Percentiles rank a stretch among this genome's conserved stretches.
Evolutionary conservation across 2,113 vertebrate genomes (phyloP).

Genomic region (Prunella fulvescens): DNA sequence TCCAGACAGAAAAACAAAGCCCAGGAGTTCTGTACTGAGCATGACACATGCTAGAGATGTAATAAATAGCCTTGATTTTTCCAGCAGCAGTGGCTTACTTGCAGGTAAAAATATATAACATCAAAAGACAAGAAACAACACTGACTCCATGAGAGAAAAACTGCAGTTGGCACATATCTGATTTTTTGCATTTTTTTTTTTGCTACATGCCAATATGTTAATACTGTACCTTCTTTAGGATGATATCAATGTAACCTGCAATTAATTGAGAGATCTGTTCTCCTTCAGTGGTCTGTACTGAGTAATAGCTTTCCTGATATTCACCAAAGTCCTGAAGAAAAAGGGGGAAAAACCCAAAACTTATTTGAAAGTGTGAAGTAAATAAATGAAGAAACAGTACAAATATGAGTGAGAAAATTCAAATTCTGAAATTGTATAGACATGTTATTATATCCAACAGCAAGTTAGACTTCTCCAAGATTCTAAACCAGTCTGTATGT

Average conservation of each 20-base stretch:
- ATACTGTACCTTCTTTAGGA: slow-evolving; percentile 90
- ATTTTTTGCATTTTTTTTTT: not conserved
- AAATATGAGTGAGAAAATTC: not conserved
- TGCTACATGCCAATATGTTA: not conserved
- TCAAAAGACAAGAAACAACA: not conserved
- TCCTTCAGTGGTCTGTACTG: slow-evolving; percentile 96
- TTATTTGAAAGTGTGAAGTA: not conserved
- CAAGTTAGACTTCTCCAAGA: not conserved
- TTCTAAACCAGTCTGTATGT: not conserved
- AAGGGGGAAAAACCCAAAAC: not conserved
- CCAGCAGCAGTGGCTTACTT: not conserved
- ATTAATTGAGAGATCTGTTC: slow-evolving; percentile 99
- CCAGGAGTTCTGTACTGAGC: not conserved
- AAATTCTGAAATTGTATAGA: not conserved
- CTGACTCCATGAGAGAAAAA: not conserved
- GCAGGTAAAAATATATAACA: not conserved
- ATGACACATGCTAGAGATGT: not conserved
- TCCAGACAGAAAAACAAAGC: not conserved
- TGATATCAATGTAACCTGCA: slow-evolving; percentile 98
- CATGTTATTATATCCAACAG: not conserved
- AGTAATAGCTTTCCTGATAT: slow-evolving; percentile 99
- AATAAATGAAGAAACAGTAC: not conserved
- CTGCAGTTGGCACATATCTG: not conserved
- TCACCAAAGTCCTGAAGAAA: slow-evolving; percentile 92
- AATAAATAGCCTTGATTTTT: not conserved